Conservation (phyloP, 2,888 invertebrate species). For the Drosophila melanocephala region DNA sequence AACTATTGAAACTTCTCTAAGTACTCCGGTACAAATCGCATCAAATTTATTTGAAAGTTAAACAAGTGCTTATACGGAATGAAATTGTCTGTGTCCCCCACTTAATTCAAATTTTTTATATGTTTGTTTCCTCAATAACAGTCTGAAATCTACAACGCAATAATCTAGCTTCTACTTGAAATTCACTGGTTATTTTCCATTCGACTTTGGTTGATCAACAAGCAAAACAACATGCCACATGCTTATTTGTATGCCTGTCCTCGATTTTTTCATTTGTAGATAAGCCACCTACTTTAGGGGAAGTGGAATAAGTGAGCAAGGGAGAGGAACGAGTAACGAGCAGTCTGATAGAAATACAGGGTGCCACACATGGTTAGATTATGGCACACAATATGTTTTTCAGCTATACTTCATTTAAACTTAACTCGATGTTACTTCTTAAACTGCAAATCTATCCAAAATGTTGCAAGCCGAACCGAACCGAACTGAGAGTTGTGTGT, state of each 20-base stretch:
- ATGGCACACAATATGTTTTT: not conserved
- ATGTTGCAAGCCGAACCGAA: not conserved
- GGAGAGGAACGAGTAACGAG: not conserved
- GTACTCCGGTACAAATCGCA: not conserved
- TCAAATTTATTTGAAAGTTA: not conserved
- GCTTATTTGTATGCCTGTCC: slow-evolving; percentile 6
- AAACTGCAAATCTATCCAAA: not conserved
- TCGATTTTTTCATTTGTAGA: slow-evolving; percentile 19
- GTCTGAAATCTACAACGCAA: slow-evolving; percentile 9
- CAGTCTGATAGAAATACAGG: slow-evolving; percentile 4
- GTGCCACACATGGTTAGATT: not conserved
- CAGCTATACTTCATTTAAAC: not conserved
- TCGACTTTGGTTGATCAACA: slow-evolving; percentile 18
- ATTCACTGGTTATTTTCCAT: slow-evolving; percentile 38
- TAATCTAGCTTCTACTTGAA: slow-evolving; percentile 16
- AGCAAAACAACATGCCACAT: slow-evolving; percentile 18
- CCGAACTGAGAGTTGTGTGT: not conserved
- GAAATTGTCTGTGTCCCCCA: slow-evolving; percentile 6
- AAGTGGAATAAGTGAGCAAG: not conserved
- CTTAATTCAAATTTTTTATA: not conserved
- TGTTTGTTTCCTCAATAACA: not conserved
- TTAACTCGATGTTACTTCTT: not conserved
- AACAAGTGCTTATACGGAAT: not conserved
- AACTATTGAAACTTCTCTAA: not conserved
- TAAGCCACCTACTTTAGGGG: slow-evolving; percentile 9